Base-by-base conservation (phyloP, 2,797 vertebrate species). In the Phaenicophaeus curvirostris region DNA sequence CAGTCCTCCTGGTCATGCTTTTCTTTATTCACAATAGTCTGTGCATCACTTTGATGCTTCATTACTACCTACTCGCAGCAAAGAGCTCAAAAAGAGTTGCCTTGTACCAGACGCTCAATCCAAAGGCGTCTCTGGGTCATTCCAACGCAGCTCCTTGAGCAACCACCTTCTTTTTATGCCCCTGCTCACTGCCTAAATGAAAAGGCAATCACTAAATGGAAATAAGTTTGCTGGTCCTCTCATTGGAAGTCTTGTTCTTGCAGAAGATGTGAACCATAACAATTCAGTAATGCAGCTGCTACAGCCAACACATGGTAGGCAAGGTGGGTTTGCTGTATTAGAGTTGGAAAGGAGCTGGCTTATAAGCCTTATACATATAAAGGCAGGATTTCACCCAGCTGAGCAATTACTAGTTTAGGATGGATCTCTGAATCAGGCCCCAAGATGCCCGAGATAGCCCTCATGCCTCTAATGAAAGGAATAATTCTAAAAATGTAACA, bases 401-500 rank as follows among this genome's bases (percentile, higher is more conserved):
- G 61, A 63, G 67, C 68, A 82, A 77, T 84, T 51, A 66, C 46
- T 74, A 27, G 20, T 90, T 97, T 96, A 85, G 93, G 96, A 97
- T 81, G 76, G 87, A 81, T 13, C 72, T 85, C 85, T 63, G 93
- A 93, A 85, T 82, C 68, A 87, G 81, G 54, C 71, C 86, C 63
- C 89, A 73, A 33, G 87, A 95, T 93, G 89, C 87, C 63, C 9
- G 37, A 95, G 83, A 94, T 84, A 91, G 41, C 88, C 91, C 50
- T 96, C 94, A 93, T 93, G 83, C 75, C 71, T 95, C 92, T 95
- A 96, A 97, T 97, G 97, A 98, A 98, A 97, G 97, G 92, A 90
- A 96, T 97, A 97, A 96, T 97, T 98, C 92, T 97, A 82, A 97
- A 87, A 85, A 91, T 80, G 79, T 84, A 97, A 97, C 96, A 98